Conservation (phyloP, 1,140 invertebrate genomes). For the Pseudomyrmex pallidus region DNA sequence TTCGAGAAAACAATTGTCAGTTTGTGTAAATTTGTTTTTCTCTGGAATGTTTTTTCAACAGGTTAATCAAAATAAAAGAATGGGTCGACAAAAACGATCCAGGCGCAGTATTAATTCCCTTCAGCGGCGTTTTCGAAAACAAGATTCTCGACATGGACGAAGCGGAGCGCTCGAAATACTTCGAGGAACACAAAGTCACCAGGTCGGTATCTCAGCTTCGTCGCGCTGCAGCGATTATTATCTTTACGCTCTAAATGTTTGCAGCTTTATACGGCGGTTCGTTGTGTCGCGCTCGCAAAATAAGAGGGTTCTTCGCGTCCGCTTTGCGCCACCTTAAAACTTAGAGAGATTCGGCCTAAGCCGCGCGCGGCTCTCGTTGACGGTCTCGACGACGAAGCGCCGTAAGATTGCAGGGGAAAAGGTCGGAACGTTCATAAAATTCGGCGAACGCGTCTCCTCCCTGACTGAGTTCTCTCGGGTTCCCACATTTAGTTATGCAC, state of each 20-base stretch:
- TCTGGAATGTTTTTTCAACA: slow-evolving; percentile 80
- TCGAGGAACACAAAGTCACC: slow-evolving; percentile 92
- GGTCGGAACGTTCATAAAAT: slow-evolving; percentile 59
- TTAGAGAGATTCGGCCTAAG: slow-evolving; percentile 31
- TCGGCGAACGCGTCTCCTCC: slow-evolving; percentile 16
- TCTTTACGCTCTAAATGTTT: slow-evolving; percentile 29
- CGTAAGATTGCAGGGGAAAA: slow-evolving; percentile 39
- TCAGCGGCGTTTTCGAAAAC: slow-evolving; percentile 96
- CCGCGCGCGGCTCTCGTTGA: slow-evolving; percentile 3
- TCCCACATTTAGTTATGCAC: slow-evolving; percentile 79
- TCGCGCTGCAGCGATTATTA: slow-evolving; percentile 39
- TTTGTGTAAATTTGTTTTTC: neutral
- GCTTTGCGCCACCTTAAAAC: neutral
- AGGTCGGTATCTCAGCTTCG: slow-evolving; percentile 86
- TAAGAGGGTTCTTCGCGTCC: slow-evolving; percentile 27
- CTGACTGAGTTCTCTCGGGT: slow-evolving; percentile 54
- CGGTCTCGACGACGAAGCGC: slow-evolving; percentile 34
- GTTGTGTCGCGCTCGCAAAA: slow-evolving; percentile 59
- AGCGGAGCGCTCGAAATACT: slow-evolving; percentile 89
- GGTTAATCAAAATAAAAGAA: slow-evolving; percentile 99
- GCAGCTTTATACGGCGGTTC: neutral
- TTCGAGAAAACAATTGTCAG: neutral
- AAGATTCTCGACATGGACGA: slow-evolving; percentile 95
- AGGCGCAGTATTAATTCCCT: slow-evolving; percentile 96
- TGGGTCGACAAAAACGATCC: slow-evolving; percentile 99